Base-by-base conservation (phyloP, 2,797 vertebrate genomes). In the Atherinosoma microstoma region DNA sequence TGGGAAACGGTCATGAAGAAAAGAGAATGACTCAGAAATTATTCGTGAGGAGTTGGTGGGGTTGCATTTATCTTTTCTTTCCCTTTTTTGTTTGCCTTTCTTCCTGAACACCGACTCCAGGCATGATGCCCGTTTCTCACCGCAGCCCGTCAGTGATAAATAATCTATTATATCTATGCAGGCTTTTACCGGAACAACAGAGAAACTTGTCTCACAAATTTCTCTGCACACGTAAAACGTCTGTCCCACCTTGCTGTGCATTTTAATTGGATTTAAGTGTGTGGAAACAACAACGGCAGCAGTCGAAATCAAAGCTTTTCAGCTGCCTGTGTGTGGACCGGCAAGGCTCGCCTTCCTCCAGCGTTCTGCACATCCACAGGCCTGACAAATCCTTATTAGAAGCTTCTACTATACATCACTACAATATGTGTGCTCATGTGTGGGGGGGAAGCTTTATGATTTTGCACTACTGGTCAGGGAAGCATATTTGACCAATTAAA, bases 401-500 rank as follows among this genome's bases (percentile, higher is more conserved):
- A 58, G 53, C 74, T 76, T 42, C 77, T 76, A 83, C 82, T 78
- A 86, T 87, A 83, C 75, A 87, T 86, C 80, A 83, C 74, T 47
- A 22, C 51, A 24, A 54, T 57, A 11, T 83, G 22, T 32, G 30
- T 32, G 30, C 24, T 27, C 24, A 27, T 79, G 67, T 72, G 65
- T 57, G 47, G 59, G 7, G 57, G 42, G 20, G 11, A 32, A 32
- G 47, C 58, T 58, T 58, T 70, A 56, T 75, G 82, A 85, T 78
- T 91, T 84, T 85, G 77, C 86, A 78, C 75, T 58, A 77, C 75
- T 80, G 78, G 69, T 79, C 81, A 87, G 73, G 66, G 78, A 88
- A 84, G 78, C 75, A 81, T 80, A 81, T 92, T 92, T 89, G 85
- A 91, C 91, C 94, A 95, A 95, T 95, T 94, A 94, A 90, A 87